Conservation (phyloP, 64 coral and sea anemone species). For the Pocillopora verrucosa region DNA sequence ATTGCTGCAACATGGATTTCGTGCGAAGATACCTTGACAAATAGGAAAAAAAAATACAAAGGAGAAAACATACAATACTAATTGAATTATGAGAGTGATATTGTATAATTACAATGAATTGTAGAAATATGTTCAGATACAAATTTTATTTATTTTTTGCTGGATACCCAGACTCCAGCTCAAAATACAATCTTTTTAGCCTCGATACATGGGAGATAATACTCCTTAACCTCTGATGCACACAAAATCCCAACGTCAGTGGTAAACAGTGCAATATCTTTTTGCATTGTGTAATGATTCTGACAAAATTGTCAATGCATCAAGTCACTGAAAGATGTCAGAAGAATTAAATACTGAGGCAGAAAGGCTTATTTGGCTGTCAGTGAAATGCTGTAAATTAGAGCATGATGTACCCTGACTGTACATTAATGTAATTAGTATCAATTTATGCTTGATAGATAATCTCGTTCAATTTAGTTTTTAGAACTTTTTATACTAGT, state of each 20-base stretch:
- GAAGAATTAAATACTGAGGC: neutral
- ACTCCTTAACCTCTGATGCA: no score
- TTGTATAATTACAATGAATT: constrained; percentile 37
- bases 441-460: constrained; percentile 28
- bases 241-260: neutral
- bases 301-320: neutral
- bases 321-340: neutral
- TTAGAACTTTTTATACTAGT: constrained; percentile 6
- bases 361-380: constrained; percentile 24
- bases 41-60: neutral
- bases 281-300: neutral
- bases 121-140: constrained; percentile 40
- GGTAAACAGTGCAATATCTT: neutral
- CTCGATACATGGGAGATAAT: neutral
- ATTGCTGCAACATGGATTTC: neutral
- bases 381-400: constrained; percentile 45
- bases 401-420: constrained; percentile 14
- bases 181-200: constrained; percentile 27
- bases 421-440: constrained; percentile 8
- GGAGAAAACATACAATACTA: neutral
- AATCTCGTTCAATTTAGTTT: neutral
- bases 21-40: neutral
- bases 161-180: constrained; percentile 9
- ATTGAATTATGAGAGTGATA: constrained; percentile 17
- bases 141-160: constrained; percentile 46